Percentiles rank a stretch among this genome's conserved stretches.
phyloP scores from a whole-genome alignment of 2,113 vertebrate species.

The Heliornis fulica region DNA sequence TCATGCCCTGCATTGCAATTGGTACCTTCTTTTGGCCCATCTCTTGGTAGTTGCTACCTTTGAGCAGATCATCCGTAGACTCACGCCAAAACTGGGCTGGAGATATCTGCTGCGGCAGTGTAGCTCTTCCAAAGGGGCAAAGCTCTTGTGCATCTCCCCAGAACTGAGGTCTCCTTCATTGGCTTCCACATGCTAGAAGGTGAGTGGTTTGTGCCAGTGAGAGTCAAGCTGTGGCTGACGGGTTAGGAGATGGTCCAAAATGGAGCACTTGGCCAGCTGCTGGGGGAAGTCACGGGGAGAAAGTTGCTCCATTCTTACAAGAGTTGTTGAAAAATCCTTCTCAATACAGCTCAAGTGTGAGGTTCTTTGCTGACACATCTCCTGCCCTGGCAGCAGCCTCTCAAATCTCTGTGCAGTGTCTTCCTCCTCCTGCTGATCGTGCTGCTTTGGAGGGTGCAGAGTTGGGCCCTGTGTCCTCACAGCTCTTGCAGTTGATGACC shows the following conservation, averaged over 20 bases:
- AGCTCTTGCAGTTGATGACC: not conserved
- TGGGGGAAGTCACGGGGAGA: not conserved
- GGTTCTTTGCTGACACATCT: not conserved
- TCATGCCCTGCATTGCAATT: not conserved
- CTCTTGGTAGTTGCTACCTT: accelerated
- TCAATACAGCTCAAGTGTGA: not conserved
- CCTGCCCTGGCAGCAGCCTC: not conserved
- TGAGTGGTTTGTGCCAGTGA: not conserved
- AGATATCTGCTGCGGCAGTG: not conserved
- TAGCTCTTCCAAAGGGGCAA: not conserved
- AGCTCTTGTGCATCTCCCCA: accelerated
- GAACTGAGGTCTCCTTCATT: not conserved
- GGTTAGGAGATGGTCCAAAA: not conserved
- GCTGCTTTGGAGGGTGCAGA: not conserved
- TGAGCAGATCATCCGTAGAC: not conserved
- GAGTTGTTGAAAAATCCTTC: not conserved
- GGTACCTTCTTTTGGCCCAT: not conserved
- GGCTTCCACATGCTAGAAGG: not conserved
- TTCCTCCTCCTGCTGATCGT: not conserved
- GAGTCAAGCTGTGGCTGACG: not conserved
- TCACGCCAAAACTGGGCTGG: not conserved
- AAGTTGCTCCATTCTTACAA: not conserved
- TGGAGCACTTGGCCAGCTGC: accelerated
- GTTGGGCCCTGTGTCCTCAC: accelerated
- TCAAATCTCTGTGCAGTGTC: not conserved